Percentiles rank a stretch among this genome's conserved stretches.
Conservation (phyloP, 2,797 vertebrate genomes). For the Epinephelus malabaricus region DNA sequence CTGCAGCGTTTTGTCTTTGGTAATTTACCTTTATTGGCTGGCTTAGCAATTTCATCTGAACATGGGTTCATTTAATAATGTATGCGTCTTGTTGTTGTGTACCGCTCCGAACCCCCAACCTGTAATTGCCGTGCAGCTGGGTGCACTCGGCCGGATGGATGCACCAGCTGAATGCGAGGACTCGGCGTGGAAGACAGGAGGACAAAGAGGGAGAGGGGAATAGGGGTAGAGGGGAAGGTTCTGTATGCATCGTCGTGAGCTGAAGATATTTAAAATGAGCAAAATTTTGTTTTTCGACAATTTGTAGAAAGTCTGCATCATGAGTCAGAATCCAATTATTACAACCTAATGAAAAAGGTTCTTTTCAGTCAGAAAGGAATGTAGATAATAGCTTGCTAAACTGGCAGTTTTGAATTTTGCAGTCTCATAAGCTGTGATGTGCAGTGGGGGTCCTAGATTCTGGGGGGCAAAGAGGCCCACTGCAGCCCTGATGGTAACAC, state of each 20-base stretch:
- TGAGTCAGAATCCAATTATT: neutral
- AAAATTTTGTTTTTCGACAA: neutral
- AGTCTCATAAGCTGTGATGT: no score
- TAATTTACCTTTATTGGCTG: conserved; percentile 83
- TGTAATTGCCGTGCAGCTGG: conserved; percentile 78
- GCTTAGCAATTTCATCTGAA: conserved; percentile 80
- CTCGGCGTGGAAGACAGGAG: conserved; percentile 2
- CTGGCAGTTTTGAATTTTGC: no score
- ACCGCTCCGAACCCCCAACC: conserved; percentile 57
- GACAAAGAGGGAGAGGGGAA: neutral
- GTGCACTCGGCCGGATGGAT: conserved; percentile 64
- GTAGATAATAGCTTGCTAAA: no score
- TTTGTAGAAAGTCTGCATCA: neutral
- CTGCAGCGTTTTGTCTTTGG: conserved; percentile 72
- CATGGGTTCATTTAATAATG: conserved; percentile 82
- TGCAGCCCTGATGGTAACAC: no score
- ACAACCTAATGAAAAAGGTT: neutral
- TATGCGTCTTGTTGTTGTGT: conserved; percentile 67
- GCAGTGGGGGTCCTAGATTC: no score
- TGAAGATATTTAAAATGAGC: neutral
- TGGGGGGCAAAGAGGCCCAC: no score
- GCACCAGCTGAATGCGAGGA: conserved; percentile 49
- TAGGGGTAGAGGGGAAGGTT: neutral
- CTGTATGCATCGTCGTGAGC: neutral
- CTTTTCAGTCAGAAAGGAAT: neutral